phyloP scores from a whole-genome alignment of 2,888 invertebrate genomes.

The Danaus chrysippus region DNA sequence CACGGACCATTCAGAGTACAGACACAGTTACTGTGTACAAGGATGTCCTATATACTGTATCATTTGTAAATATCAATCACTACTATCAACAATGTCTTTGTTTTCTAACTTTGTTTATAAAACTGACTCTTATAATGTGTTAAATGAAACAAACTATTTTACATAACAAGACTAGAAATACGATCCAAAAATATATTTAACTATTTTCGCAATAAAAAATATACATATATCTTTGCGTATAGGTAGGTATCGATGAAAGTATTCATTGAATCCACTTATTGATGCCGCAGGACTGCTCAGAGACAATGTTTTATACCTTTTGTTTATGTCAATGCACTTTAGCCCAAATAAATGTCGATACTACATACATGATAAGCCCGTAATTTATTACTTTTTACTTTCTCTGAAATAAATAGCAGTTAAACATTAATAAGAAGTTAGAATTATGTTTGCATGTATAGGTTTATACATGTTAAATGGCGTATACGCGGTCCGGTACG shows the following conservation, averaged over 20 bases:
- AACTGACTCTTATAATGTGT: conserved; percentile 20
- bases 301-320: too few relatives aligned
- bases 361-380: too few relatives aligned
- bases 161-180: neutral
- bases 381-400: too few relatives aligned
- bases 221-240: neutral
- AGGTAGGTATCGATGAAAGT: neutral
- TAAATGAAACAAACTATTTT: neutral
- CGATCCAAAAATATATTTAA: neutral
- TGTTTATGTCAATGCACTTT: too few relatives aligned
- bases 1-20: conserved; percentile 8
- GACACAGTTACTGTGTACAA: conserved; percentile 26
- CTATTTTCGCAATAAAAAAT: neutral
- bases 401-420: too few relatives aligned
- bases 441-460: too few relatives aligned
- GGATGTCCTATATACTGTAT: conserved; percentile 48
- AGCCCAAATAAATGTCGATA: too few relatives aligned
- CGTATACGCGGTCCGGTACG: neutral
- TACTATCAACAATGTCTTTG: conserved; percentile 41
- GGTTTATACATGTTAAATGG: too few relatives aligned
- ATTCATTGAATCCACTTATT: too few relatives aligned
- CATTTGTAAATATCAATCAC: conserved; percentile 49
- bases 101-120: conserved; percentile 46
- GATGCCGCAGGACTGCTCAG: too few relatives aligned
- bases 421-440: too few relatives aligned